Evolutionary conservation across 2,797 vertebrate species (phyloP).

Genomic region (Champsocephalus esox): DNA sequence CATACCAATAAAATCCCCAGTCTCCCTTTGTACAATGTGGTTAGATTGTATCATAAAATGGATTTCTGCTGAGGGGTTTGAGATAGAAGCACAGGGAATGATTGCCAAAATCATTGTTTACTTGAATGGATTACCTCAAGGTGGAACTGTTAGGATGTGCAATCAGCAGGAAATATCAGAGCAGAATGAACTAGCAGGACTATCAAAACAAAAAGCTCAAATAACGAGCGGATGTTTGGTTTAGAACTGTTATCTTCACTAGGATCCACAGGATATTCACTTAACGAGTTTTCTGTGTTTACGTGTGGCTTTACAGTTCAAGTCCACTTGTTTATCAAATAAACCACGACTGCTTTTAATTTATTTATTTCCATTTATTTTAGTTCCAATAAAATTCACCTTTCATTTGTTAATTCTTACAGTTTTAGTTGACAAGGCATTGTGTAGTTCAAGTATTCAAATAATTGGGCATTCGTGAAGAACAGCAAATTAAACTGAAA

Average conservation of each 20-base stretch:
- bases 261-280: slow-evolving; percentile 7
- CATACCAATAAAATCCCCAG: slow-evolving; percentile 31
- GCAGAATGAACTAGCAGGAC: slow-evolving; percentile 46
- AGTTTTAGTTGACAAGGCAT: too few relatives aligned
- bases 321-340: background rate
- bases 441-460: background rate
- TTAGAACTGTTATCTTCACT: slow-evolving; percentile 24
- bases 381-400: too few relatives aligned
- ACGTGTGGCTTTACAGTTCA: background rate
- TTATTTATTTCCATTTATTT: background rate
- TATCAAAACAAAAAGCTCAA: slow-evolving; percentile 49
- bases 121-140: slow-evolving; percentile 67
- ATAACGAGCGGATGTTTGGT: slow-evolving; percentile 45
- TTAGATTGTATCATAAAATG: slow-evolving; percentile 64
- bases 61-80: slow-evolving; percentile 48
- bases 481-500: background rate
- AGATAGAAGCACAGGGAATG: slow-evolving; percentile 36
- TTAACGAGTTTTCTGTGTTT: slow-evolving; percentile 11
- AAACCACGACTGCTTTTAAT: slow-evolving; percentile 1
- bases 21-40: slow-evolving; percentile 42
- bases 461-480: background rate
- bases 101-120: slow-evolving; percentile 69
- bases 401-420: background rate
- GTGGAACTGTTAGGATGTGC: slow-evolving; percentile 44
- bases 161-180: slow-evolving; percentile 59